Base-by-base conservation (phyloP, 2,113 vertebrate genomes). In the Montifringilla adamsi region DNA sequence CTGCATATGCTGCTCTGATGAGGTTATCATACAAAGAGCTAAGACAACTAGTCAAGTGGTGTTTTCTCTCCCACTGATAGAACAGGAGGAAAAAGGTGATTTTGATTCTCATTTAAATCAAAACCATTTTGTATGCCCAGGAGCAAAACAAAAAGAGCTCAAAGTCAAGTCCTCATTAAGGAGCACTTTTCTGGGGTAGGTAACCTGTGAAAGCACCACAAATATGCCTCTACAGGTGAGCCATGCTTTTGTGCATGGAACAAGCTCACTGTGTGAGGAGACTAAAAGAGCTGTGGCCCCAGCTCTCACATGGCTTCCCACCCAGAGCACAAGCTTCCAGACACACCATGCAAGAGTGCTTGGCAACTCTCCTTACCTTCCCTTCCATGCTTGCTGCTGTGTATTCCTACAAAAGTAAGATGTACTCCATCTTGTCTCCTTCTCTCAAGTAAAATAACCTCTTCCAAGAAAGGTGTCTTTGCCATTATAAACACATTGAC, bases 21-120 rank as follows among this genome's bases (percentile, higher is more conserved):
- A 89, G 69, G 91, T 84, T 91, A 91, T 73, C 80, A 62, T 22
- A 83, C 43, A 85, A 79, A 94, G 58, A 87, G n/a, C 49, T 73
- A 94, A 87, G 87, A 85, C 37, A 55, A 56, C 72, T 81, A 91
- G 76, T 70, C 60, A 78, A 64, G 73, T 1, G 1, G 17, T 41
- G 41, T 52, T 60, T 56, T 76, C 73, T 87, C 44, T 87, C n/a
- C 49, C 70, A 68, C 60, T 72, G 70, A 95, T 15, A 60, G 46
- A 91, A 81, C 35, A 68, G 44, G 23, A 84, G 41, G 58, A 59
- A 93, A 86, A 91, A 87, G 31, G 43, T 80, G 75, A 91, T 24
- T 68, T 70, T 77, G 53, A 81, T 64, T 92, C 39, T 87, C 73
- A 87, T 90, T 95, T 78, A 86, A 69, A 74, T 56, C 47, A 73